Evolutionary conservation across 1,140 invertebrate genomes (phyloP).

Genomic region (Sitobion miscanthi): DNA sequence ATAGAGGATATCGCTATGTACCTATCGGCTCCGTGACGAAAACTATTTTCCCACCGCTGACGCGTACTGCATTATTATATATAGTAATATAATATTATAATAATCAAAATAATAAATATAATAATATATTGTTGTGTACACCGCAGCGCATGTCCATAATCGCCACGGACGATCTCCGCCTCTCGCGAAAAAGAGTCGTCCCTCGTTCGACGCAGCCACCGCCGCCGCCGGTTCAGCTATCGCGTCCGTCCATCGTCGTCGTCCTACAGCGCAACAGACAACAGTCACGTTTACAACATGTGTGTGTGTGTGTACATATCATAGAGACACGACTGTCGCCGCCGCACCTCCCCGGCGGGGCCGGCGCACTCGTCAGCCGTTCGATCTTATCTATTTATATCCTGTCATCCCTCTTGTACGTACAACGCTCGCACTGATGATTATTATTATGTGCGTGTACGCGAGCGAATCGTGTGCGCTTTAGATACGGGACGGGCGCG

Average conservation of each 20-base stretch:
- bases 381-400: conserved; percentile 29
- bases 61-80: too few species aligned
- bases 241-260: background rate
- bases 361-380: background rate
- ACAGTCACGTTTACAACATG: background rate
- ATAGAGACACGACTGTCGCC: background rate
- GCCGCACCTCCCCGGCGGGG: background rate
- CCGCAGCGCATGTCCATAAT: background rate
- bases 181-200: background rate
- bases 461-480: background rate
- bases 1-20: too few species aligned
- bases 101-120: background rate
- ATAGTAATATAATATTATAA: background rate
- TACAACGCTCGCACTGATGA: background rate
- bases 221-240: background rate
- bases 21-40: too few species aligned
- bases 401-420: conserved; percentile 35
- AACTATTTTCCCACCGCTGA: too few species aligned
- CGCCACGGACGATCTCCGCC: background rate
- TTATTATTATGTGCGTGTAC: background rate
- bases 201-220: background rate
- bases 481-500: too few species aligned
- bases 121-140: background rate
- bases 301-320: background rate
- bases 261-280: background rate